Conservation (phyloP, 2,113 vertebrate genomes). For the Pelvicachromis taeniatus region DNA sequence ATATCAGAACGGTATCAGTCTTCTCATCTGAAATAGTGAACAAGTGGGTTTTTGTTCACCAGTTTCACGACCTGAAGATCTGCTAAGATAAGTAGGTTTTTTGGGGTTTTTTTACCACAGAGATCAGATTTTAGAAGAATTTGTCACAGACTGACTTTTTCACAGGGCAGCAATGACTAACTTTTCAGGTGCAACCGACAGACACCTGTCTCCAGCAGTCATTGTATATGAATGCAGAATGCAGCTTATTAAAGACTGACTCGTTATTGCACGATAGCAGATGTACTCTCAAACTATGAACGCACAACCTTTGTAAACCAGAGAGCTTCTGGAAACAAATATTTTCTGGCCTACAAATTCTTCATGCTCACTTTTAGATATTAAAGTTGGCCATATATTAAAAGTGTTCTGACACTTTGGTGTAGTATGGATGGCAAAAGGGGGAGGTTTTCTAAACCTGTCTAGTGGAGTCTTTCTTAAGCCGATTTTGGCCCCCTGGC, state of each 20-base stretch:
- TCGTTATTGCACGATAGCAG: not conserved
- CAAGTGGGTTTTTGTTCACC: not conserved
- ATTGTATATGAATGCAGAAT: not conserved
- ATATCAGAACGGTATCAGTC: not conserved
- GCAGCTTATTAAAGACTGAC: not conserved
- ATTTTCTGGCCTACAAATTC: not conserved
- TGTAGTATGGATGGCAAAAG: not conserved
- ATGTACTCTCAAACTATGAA: not conserved
- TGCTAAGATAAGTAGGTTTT: not conserved
- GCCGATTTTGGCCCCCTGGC: not conserved
- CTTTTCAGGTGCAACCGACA: not conserved
- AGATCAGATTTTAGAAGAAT: not conserved
- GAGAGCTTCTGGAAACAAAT: not conserved
- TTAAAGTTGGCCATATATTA: not conserved
- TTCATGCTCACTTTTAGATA: not conserved
- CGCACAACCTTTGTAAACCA: not conserved
- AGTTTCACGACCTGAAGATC: not conserved
- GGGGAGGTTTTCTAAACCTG: not conserved
- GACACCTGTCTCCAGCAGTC: not conserved
- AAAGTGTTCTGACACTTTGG: not conserved
- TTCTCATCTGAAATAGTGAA: not conserved
- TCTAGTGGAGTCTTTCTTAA: not conserved
- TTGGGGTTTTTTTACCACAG: not conserved
- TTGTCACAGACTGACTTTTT: not conserved
- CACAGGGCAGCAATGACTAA: not conserved